Base-by-base conservation (phyloP, 2,797 vertebrate species). In the Hirundo rustica region DNA sequence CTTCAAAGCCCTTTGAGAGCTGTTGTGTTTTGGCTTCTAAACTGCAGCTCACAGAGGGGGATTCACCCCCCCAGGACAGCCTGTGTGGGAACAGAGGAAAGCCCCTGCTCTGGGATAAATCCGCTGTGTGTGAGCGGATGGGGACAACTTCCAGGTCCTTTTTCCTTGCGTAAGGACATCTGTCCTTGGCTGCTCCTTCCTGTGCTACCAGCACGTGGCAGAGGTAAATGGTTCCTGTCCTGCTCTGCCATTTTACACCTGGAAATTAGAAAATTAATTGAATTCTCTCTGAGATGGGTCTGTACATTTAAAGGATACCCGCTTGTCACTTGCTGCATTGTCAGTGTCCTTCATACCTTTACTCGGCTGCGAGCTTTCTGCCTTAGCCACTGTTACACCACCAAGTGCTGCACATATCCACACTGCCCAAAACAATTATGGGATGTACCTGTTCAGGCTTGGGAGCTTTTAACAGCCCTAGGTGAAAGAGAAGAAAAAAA, bases 81-180 rank as follows among this genome's bases (percentile, higher is more conserved):
- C 38, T 25, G 79, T 16, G 80, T 66, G 89, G 82, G 80, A 88
- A 26, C 10, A 1, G 25, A 44, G 57, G 55, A 48, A 6, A 86
- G 72, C 62, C 9, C 70, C 65, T 8, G 32, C 53, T 45, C 71
- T 27, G 78, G 42, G 85, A 30, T 21, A n/a, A 89, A 82, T 14
- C 40, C 1, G 1, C 34, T 0, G 1, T 3, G 2, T 4, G 21
- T 0, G 1, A 61, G 61, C 0, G 0, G 6, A 10, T 11, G 26
- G 67, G 74, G 48, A 57, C 16, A 10, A 44, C 14, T 60, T 16
- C 92, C 68, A 12, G 0, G 3, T 42, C n/a, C 13, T 45, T 67
- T 76, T 15, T 9, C 38, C 34, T 73, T 6, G 26, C 0, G 0
- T 2, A 10, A 54, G 78, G 81, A 81, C 30, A 8, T 73, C 60